Percentiles rank a stretch among this genome's conserved stretches.
Evolutionary conservation across 2,888 invertebrate genomes (phyloP).

Genomic region (Pyrochroa serraticornis): DNA sequence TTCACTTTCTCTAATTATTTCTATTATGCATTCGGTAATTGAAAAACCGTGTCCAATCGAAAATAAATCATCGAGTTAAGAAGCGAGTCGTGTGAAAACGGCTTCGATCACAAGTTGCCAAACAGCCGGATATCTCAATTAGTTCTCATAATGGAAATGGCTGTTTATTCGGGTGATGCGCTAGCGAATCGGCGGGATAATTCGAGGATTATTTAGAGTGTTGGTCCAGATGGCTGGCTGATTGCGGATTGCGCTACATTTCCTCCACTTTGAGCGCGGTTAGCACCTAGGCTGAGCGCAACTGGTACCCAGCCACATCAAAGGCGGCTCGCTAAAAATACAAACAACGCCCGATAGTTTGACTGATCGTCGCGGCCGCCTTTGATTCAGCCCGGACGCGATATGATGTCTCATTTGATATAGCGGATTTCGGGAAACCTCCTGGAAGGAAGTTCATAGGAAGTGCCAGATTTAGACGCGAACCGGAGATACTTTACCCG

Average conservation of each 20-base stretch:
- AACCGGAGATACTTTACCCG: no score
- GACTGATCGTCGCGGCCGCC: conserved; percentile 46
- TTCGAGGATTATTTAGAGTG: conserved; percentile 27
- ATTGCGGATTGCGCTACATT: conserved; percentile 49
- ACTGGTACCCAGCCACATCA: conserved; percentile 55
- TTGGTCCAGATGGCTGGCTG: conserved; percentile 36
- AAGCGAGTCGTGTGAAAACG: conserved; percentile 9
- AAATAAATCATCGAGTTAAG: neutral
- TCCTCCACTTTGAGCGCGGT: conserved; percentile 55
- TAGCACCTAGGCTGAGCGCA: conserved; percentile 56
- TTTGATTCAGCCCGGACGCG: conserved; percentile 52
- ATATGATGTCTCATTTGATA: conserved; percentile 51
- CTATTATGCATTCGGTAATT: conserved; percentile 21
- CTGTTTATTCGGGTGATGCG: conserved; percentile 13
- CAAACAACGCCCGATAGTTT: conserved; percentile 51
- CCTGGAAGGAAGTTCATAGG: conserved; percentile 24
- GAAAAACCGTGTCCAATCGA: conserved; percentile 20
- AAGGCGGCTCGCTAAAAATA: conserved; percentile 54
- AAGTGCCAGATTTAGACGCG: conserved; percentile 4
- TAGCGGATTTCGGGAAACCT: conserved; percentile 35
- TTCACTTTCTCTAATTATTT: conserved; percentile 15
- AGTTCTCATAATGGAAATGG: conserved; percentile 16
- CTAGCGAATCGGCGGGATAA: conserved; percentile 23
- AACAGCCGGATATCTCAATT: conserved; percentile 22
- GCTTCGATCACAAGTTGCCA: neutral